Evolutionary conservation across 2,797 vertebrate genomes (phyloP), one percentile per base, ranked within the genome.

Genomic region (Aldrovandia affinis): DNA sequence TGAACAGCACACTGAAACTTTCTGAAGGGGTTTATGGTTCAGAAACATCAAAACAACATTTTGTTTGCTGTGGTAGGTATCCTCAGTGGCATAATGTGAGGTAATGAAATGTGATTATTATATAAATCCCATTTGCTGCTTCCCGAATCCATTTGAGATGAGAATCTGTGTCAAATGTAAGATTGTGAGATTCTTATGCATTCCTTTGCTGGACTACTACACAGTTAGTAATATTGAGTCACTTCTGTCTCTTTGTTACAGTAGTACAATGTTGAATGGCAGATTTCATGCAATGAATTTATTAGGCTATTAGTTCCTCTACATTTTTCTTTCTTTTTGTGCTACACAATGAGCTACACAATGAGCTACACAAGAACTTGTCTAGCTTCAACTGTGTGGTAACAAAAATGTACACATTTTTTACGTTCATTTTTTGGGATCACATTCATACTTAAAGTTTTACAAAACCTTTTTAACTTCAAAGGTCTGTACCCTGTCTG

Each of bases 101-200:
- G 87, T 91, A 93, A 94, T 93, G 88, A 92, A 93, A 93, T 91
- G 90, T 90, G 89, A 91, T 92, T 87, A 89, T 93, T 94, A 93
- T 93, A 87, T 93, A 92, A 91, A 91, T 89, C 90, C 88, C 90
- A 89, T 92, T 94, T 92, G 90, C 89, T 92, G 87, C 90, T 86
- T 90, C 89, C 89, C 79, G 70, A 86, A 92, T 92, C 84, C 85
- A 88, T 90, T 86, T 86, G 87, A 85, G 86, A 90, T 86, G 88
- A 88, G 89, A 85, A 90, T 94, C 90, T 87, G 89, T 89, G 82
- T 92, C 89, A 91, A 89, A 90, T 88, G 92, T 89, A 90, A 84
- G 91, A 91, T 91, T 89, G 85, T 86, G 88, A 89, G 77, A 92
- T 89, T 89, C 81, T 81, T 85, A 88, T 88, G 75, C 78, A 86